phyloP scores from a whole-genome alignment of 2,888 invertebrate genomes.

The Tinea semifulvella region DNA sequence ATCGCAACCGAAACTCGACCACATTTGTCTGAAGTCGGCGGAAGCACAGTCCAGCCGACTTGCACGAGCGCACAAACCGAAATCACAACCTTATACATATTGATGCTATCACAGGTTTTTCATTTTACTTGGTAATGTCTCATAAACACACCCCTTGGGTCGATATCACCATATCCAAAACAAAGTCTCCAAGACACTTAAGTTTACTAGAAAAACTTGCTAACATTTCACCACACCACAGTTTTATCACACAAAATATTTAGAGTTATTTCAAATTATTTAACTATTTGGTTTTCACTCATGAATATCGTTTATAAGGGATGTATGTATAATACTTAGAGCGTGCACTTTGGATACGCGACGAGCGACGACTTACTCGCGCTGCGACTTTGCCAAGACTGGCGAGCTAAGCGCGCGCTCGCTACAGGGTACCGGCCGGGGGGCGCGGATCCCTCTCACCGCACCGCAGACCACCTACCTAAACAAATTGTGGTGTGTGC shows the following conservation, averaged over 20 bases:
- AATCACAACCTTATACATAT: slow-evolving; percentile 54
- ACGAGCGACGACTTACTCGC: slow-evolving; percentile 41
- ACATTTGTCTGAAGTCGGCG: slow-evolving; percentile 62
- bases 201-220: slow-evolving; percentile 53
- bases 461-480: slow-evolving; percentile 27
- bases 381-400: slow-evolving; percentile 56
- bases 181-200: slow-evolving; percentile 58
- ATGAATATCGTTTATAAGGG: slow-evolving; percentile 35
- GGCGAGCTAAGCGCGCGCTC: slow-evolving; percentile 41
- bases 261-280: slow-evolving; percentile 29
- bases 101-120: slow-evolving; percentile 51
- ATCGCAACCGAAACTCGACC: slow-evolving; percentile 48
- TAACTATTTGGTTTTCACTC: slow-evolving; percentile 33
- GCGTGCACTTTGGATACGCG: slow-evolving; percentile 45
- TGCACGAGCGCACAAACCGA: slow-evolving; percentile 64
- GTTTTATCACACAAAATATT: slow-evolving; percentile 27
- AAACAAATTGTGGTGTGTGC: background rate
- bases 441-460: slow-evolving; percentile 47
- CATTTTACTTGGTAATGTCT: slow-evolving; percentile 61
- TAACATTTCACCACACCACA: slow-evolving; percentile 59
- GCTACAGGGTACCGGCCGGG: slow-evolving; percentile 48
- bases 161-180: slow-evolving; percentile 67
- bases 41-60: slow-evolving; percentile 60
- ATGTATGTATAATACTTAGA: slow-evolving; percentile 56
- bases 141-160: slow-evolving; percentile 65